Evolutionary conservation across 2,797 vertebrate genomes (phyloP).

Genomic region (Amniataba percoides): DNA sequence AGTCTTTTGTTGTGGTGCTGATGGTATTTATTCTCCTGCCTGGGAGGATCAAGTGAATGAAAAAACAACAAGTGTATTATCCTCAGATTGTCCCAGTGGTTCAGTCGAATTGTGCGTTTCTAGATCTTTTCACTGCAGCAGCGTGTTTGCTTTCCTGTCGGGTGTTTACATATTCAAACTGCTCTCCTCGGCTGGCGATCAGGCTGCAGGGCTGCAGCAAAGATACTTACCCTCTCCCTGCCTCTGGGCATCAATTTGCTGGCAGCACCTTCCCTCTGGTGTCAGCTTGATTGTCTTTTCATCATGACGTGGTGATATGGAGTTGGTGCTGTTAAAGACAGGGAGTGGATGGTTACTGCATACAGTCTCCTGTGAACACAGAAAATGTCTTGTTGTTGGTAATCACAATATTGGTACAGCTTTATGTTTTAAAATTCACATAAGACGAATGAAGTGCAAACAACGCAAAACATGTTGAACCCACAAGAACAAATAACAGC

Average conservation of each 20-base stretch:
- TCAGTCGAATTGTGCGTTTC: not conserved
- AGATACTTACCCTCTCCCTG: conserved; percentile 86
- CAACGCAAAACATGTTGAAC: not conserved
- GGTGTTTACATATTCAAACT: not conserved
- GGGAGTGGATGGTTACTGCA: conserved; percentile 87
- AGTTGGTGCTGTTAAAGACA: conserved; percentile 87
- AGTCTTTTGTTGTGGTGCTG: conserved; percentile 69
- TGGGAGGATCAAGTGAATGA: conserved; percentile 47
- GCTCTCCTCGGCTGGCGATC: not conserved
- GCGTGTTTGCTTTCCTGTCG: conserved; percentile 3
- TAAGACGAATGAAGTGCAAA: not conserved
- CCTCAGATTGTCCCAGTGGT: not conserved
- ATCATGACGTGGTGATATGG: conserved; percentile 87
- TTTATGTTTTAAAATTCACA: not conserved
- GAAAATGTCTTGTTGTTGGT: not conserved
- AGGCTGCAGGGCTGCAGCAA: not conserved
- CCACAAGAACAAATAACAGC: not conserved
- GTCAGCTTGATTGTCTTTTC: conserved; percentile 87
- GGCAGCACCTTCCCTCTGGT: conserved; percentile 85
- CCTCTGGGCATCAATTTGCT: conserved; percentile 82
- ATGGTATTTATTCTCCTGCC: conserved; percentile 79
- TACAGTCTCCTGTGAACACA: conserved; percentile 87
- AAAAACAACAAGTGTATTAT: not conserved
- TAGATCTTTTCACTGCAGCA: not conserved
- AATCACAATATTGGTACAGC: not conserved